These are phyloP conservation scores for Dasypolia templi DNA, from an alignment of 2,888 invertebrate species.

Conservation along the genomic window DNA sequence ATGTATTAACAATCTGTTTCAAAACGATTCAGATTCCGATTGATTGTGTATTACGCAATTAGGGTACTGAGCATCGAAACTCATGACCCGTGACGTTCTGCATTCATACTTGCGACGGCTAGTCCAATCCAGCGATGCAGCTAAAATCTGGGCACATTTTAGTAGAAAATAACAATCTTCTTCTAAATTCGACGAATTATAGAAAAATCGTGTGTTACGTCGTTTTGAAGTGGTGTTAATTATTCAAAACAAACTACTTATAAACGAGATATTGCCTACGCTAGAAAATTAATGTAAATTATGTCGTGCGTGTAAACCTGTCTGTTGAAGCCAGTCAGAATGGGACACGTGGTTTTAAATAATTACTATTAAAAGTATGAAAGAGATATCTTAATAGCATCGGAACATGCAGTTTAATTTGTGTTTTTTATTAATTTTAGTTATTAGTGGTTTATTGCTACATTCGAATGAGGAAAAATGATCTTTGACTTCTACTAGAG, in stretches of 20 bases:
- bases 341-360: slow-evolving; percentile 28
- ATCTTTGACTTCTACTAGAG: neutral
- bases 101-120: neutral
- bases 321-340: slow-evolving; percentile 27
- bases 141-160: neutral
- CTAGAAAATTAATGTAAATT: slow-evolving; percentile 38
- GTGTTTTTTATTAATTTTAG: neutral
- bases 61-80: no score
- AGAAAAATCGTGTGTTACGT: neutral
- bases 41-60: no score
- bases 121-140: no score
- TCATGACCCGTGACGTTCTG: neutral
- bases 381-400: slow-evolving; percentile 6
- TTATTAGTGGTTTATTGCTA: neutral
- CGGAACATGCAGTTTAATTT: neutral
- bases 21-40: no score
- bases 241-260: slow-evolving; percentile 11
- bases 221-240: slow-evolving; percentile 10
- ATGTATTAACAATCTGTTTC: no score
- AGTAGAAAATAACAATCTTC: neutral
- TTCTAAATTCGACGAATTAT: neutral
- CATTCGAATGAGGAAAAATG: neutral
- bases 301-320: slow-evolving; percentile 35
- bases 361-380: slow-evolving; percentile 1
- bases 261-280: slow-evolving; percentile 22